Conservation (phyloP, 1,140 invertebrate species). For the Tetramorium alpestre region DNA sequence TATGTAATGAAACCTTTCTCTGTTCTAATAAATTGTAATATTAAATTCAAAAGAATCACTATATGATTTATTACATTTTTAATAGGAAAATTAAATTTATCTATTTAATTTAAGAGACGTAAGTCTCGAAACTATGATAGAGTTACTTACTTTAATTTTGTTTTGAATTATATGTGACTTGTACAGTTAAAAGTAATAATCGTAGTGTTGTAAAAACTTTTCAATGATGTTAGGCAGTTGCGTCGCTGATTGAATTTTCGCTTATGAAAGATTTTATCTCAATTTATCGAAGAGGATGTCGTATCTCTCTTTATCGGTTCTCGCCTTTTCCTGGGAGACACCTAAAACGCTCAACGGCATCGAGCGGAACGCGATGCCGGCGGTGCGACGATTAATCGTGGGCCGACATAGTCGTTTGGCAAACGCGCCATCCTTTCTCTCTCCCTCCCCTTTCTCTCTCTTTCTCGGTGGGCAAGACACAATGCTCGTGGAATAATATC, state of each 20-base stretch:
- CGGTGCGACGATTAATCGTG: conserved; percentile 58
- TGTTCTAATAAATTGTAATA: background rate
- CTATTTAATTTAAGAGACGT: background rate
- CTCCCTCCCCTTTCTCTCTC: background rate
- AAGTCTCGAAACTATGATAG: background rate
- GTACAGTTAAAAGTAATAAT: background rate
- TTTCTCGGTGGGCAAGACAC: conserved; percentile 47
- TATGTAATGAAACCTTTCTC: background rate
- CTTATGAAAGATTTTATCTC: background rate
- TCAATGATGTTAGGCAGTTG: background rate
- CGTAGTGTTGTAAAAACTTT: background rate
- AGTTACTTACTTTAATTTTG: background rate
- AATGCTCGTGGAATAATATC: conserved; percentile 72
- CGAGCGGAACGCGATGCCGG: conserved; percentile 49
- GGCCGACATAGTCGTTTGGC: conserved; percentile 55
- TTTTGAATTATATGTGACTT: background rate
- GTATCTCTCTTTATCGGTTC: conserved; percentile 26
- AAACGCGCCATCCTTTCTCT: conserved; percentile 32
- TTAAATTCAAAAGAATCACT: background rate
- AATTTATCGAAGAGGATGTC: background rate
- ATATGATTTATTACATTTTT: background rate
- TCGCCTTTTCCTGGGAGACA: background rate
- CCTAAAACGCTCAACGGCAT: conserved; percentile 16
- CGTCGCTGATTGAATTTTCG: background rate
- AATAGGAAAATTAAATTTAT: background rate